Evolutionary conservation across 2,888 invertebrate species (phyloP).

Genomic region (Scaptomyza caliginosa): DNA sequence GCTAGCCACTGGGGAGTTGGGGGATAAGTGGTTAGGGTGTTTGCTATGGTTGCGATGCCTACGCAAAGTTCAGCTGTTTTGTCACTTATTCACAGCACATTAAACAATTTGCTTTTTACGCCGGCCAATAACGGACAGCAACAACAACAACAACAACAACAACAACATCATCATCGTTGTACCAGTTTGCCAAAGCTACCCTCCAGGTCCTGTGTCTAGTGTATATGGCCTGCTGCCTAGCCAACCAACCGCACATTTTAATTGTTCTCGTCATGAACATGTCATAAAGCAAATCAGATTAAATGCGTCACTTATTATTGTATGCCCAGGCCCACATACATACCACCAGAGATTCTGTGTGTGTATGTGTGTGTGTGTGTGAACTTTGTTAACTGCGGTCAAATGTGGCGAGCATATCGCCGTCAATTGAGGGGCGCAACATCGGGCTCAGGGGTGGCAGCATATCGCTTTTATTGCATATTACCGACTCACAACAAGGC

Average conservation of each 20-base stretch:
- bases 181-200: slow-evolving; percentile 19
- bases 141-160: slow-evolving; percentile 24
- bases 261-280: slow-evolving; percentile 82
- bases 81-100: slow-evolving; percentile 82
- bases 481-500: slow-evolving; percentile 65
- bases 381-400: slow-evolving; percentile 77
- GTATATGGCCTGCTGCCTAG: slow-evolving; percentile 60
- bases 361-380: slow-evolving; percentile 35
- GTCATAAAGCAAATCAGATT: slow-evolving; percentile 82
- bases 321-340: slow-evolving; percentile 47
- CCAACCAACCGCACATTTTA: slow-evolving; percentile 80
- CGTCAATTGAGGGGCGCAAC: slow-evolving; percentile 39
- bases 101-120: slow-evolving; percentile 82
- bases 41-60: slow-evolving; percentile 47
- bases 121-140: slow-evolving; percentile 69
- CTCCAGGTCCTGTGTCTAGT: slow-evolving; percentile 28
- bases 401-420: slow-evolving; percentile 71
- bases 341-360: slow-evolving; percentile 1
- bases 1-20: slow-evolving; percentile 43
- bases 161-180: slow-evolving; percentile 4
- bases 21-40: not conserved
- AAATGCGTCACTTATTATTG: slow-evolving; percentile 81
- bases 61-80: slow-evolving; percentile 76
- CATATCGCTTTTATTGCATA: slow-evolving; percentile 76
- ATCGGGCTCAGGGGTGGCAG: slow-evolving; percentile 18